Conservation (phyloP, 2,888 invertebrate genomes). For the Barypeithes pellucidus region DNA sequence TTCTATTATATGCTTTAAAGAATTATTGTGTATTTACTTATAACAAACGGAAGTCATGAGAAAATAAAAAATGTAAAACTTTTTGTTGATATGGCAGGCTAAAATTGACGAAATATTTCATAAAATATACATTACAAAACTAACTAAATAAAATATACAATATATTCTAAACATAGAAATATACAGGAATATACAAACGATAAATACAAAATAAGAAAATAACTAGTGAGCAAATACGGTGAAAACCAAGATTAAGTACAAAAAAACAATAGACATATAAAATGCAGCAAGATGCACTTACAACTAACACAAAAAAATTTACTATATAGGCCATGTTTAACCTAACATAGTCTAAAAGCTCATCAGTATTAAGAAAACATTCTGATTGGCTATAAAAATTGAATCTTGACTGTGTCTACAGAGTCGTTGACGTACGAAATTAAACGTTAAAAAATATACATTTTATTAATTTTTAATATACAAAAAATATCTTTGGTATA, state of each 20-base stretch:
- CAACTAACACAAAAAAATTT: conserved; percentile 48
- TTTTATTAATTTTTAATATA: conserved; percentile 65
- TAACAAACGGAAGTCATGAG: not conserved
- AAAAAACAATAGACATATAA: conserved; percentile 51
- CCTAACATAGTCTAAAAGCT: conserved; percentile 20
- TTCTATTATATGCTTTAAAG: too few species aligned
- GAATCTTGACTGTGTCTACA: conserved; percentile 56
- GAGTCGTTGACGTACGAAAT: conserved; percentile 58
- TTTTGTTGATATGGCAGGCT: conserved; percentile 41
- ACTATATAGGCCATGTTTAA: conserved; percentile 47
- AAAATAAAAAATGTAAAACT: conserved; percentile 11
- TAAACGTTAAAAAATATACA: conserved; percentile 66
- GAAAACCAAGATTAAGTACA: conserved; percentile 58
- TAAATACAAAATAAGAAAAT: conserved; percentile 61
- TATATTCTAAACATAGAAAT: conserved; percentile 53
- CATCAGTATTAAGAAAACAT: conserved; percentile 48
- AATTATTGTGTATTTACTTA: too few species aligned
- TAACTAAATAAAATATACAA: conserved; percentile 55
- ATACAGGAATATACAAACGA: conserved; percentile 60
- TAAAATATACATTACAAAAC: conserved; percentile 31
- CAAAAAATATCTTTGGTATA: conserved; percentile 71
- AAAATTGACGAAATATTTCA: conserved; percentile 21
- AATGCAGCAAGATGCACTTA: conserved; percentile 54
- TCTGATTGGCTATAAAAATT: not conserved
- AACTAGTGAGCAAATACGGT: conserved; percentile 58